These are phyloP conservation scores for Drosophila greeni DNA, from an alignment of 2,888 invertebrate species.

Conservation along the genomic window DNA sequence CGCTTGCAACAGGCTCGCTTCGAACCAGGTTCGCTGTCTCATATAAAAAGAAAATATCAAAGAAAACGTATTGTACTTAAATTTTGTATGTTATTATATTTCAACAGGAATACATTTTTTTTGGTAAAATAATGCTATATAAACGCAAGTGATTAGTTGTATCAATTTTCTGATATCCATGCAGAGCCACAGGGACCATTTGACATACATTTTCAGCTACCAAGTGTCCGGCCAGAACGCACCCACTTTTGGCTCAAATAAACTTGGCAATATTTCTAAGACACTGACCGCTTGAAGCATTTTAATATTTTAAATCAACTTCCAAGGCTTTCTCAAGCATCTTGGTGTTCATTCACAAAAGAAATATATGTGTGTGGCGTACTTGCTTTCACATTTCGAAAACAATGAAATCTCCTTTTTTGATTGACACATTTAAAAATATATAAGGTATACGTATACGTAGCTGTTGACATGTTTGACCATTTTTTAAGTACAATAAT, in stretches of 20 bases:
- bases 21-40: conserved; percentile 3
- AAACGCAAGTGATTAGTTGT: background rate
- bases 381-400: conserved; percentile 4
- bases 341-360: conserved; percentile 4
- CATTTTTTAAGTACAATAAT: background rate
- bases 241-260: conserved; percentile 25
- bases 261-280: conserved; percentile 23
- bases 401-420: conserved; percentile 17
- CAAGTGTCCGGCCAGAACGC: conserved; percentile 26
- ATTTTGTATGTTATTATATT: background rate
- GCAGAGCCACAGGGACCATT: conserved; percentile 18
- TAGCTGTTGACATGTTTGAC: background rate
- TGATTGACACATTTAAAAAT: conserved; percentile 17
- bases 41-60: background rate
- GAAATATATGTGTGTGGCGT: background rate
- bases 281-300: conserved; percentile 22
- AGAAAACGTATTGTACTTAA: too few relatives aligned
- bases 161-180: conserved; percentile 26
- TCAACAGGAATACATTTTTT: background rate
- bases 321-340: background rate
- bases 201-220: conserved; percentile 23
- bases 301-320: conserved; percentile 31
- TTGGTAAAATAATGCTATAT: background rate
- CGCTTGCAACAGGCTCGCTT: conserved; percentile 8
- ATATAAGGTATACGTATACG: conserved; percentile 3